Evolutionary conservation across 2,888 invertebrate species (phyloP), one percentile per base, ranked within the genome.

Genomic region (Falcaria lacertinaria): DNA sequence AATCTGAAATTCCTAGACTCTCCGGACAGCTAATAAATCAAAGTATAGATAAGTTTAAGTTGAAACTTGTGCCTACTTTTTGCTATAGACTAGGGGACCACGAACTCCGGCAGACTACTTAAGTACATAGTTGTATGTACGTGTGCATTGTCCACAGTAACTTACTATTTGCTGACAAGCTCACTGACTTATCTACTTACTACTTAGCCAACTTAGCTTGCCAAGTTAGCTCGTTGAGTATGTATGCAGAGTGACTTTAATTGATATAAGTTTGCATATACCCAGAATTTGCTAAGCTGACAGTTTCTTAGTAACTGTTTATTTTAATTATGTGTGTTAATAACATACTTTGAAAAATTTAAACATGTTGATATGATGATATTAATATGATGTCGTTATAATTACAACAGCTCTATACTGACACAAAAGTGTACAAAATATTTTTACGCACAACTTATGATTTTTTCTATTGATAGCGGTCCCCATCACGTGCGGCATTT

Each of bases 111-210:
- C 52, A 42, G 16, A 25, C 40, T 37, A 44, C 50, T 50, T 45
- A 52, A 52, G 50, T 50, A 42, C 44, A 44, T 53, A 53, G 50
- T 56, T 55, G 53, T 56, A 50, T 50, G 50, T 52, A 49, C 43
- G 53, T 39, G 39, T 19, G 40, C 39, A 48, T 45, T 33, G 39
- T 19, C 45, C 43, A 43, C 41, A 40, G 55, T 52, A 45, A 56
- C 50, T 55, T 55, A 45, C 48, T 41, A 41, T 48, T 54, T 51
- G 57, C 54, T 43, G 43, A 54, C 55, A 53, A 44, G 55, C 57
- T 56, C 55, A 48, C 51, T 56, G 55, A 56, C 57, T 56, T 56
- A 56, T 56, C 55, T 54, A 54, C 57, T 57, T 57, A 53, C 34
- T 46, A 56, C 46, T 57, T 56, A 35, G 57, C 54, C 45, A 57